Conservation (phyloP, 2,888 invertebrate species). For the Dynastes maya region DNA sequence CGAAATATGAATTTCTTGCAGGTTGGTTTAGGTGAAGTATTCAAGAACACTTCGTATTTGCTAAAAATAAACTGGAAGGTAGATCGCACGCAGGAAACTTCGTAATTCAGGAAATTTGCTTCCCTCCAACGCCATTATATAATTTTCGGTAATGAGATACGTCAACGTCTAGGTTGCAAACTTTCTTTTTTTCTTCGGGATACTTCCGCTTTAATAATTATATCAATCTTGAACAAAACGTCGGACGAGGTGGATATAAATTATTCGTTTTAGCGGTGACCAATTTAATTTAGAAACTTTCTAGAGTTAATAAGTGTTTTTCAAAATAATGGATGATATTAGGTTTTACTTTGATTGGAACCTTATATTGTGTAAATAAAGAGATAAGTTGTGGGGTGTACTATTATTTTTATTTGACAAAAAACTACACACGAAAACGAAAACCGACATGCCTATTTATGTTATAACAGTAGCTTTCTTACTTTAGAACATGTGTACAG, state of each 20-base stretch:
- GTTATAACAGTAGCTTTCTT: too few relatives aligned
- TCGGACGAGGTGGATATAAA: background rate
- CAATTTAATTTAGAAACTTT: background rate
- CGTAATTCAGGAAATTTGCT: conserved; percentile 50
- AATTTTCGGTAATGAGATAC: conserved; percentile 52
- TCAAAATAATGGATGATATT: background rate
- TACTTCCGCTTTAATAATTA: conserved; percentile 10
- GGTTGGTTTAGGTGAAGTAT: conserved; percentile 44
- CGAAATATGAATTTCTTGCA: conserved; percentile 63
- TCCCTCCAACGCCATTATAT: conserved; percentile 39
- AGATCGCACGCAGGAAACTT: conserved; percentile 39
- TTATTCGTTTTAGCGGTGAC: background rate
- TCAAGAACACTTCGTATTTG: conserved; percentile 27
- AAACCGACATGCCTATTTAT: too few relatives aligned
- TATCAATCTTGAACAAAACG: conserved; percentile 10
- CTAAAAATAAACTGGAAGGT: conserved; percentile 51
- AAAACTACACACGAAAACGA: too few relatives aligned
- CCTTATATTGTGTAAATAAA: too few relatives aligned
- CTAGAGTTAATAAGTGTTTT: background rate
- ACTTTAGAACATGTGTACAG: too few relatives aligned
- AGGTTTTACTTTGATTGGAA: background rate
- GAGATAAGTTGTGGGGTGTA: too few relatives aligned
- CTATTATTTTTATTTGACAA: too few relatives aligned
- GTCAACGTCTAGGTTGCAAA: conserved; percentile 44
- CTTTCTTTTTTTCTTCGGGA: conserved; percentile 30